A percentile compares a stretch with the other conserved stretches of the same genome.
Conservation (phyloP, 2,888 invertebrate genomes). For the Agrochola lychnidis region DNA sequence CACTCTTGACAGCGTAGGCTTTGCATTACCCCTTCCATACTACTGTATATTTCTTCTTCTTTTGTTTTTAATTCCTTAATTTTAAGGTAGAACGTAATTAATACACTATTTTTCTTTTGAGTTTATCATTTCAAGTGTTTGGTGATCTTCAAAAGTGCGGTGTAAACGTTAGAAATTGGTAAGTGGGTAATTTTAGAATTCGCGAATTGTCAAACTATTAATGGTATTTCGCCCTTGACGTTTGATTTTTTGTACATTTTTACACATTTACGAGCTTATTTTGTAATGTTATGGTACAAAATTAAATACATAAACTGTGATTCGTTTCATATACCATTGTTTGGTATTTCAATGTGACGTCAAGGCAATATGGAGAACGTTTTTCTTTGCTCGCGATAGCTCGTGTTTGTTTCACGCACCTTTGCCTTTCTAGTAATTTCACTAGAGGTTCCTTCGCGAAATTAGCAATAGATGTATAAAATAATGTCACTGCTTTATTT, state of each 20-base stretch:
- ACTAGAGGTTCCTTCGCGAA: neutral
- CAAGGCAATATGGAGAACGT: constrained; percentile 70
- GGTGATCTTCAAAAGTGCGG: constrained; percentile 57
- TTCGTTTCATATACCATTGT: constrained; percentile 41
- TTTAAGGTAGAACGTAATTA: constrained; percentile 51
- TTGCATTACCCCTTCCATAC: constrained; percentile 65
- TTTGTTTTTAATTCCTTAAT: constrained; percentile 67
- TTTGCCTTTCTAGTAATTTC: constrained; percentile 37
- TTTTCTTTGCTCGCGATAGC: constrained; percentile 46
- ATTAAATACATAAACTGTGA: constrained; percentile 12
- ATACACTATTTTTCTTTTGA: constrained; percentile 44
- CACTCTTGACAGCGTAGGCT: constrained; percentile 58
- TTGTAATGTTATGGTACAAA: neutral
- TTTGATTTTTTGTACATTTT: constrained; percentile 67
- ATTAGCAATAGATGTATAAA: neutral
- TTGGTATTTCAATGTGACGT: constrained; percentile 66
- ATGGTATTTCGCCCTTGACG: constrained; percentile 79
- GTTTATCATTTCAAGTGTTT: constrained; percentile 55
- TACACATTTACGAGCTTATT: constrained; percentile 37
- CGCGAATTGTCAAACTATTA: constrained; percentile 68
- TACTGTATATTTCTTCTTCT: constrained; percentile 70
- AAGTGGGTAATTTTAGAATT: constrained; percentile 70
- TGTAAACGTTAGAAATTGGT: constrained; percentile 70
- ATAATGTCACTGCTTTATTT: constrained; percentile 3
- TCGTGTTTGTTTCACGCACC: constrained; percentile 42